Base-by-base conservation (phyloP, 1,140 invertebrate genomes). In the Telenomus remus region DNA sequence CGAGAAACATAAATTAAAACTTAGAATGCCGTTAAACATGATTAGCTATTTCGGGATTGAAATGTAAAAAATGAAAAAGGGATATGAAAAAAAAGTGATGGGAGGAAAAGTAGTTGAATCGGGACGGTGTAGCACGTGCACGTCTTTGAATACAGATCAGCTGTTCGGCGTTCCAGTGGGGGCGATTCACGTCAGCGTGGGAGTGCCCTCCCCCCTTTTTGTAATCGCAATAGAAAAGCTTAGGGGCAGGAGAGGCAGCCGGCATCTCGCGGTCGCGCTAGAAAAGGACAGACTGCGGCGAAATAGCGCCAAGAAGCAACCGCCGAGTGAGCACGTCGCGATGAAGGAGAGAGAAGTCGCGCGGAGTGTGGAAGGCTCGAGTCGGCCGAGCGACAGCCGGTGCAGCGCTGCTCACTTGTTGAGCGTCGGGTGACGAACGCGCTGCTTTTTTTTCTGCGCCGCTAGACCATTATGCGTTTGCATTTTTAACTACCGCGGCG, bases 381-480 rank as follows among this genome's bases (percentile, higher is more conserved):
- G 76, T 73, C 74, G 76, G 71, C 75, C 71, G 71, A 73, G 60
- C 71, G 66, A 74, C 68, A 78, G 79, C 66, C 76, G 77, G 79
- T 74, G 71, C 55, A 64, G 37, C 46, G 69, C 64, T 46, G 72
- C 84, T 86, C 85, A 86, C 86, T 87, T 87, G 85, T 87, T 87
- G 85, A 86, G 85, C 80, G 85, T 84, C 82, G 79, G 72, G 82
- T 81, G 78, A 78, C 57, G 78, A 51, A 60, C 70, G 66, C 74
- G 76, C 66, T 76, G 13, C 48, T 54, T 73, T 59, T 72, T 65
- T 65, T 68, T 14, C 47, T 16, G 13, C 63, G 37, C 19, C 43
- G 10, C 34, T 19, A 1, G 42, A 13, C n/a, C 46, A 9, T 9
- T 9, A 9, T 35, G 34, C 34, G 37, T n/a, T 39, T 39, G 3